Evolutionary conservation across 2,797 vertebrate genomes (phyloP).

Genomic region (Threskiornis aethiopicus): DNA sequence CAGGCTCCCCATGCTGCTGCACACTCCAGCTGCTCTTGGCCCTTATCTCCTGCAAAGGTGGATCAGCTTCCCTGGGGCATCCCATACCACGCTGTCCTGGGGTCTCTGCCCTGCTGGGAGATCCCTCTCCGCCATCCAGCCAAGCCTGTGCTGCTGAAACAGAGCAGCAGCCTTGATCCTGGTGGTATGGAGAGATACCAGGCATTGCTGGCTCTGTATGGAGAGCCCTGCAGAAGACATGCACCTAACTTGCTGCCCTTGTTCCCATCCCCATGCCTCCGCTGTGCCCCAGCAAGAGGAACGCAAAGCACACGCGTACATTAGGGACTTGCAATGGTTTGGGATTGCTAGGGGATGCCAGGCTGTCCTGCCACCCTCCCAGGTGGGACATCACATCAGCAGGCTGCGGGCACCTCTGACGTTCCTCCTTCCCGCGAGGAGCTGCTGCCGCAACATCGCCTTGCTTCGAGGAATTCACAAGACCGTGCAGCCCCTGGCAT

Average conservation of each 20-base stretch:
- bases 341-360: background rate
- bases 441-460: fast-evolving
- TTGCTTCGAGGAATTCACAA: background rate
- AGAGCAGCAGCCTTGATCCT: background rate
- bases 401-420: background rate
- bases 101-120: background rate
- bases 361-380: background rate
- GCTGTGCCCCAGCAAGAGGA: background rate
- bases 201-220: background rate
- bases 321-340: background rate
- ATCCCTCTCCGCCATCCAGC: background rate
- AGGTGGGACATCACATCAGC: background rate
- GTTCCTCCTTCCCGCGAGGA: background rate
- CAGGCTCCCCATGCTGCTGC: background rate
- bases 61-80: background rate
- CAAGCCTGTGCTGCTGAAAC: background rate
- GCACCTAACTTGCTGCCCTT: background rate
- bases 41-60: background rate
- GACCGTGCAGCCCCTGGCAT: background rate
- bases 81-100: too few species aligned
- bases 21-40: background rate
- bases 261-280: background rate
- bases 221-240: background rate
- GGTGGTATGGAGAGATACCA: background rate
- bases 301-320: background rate